Base-by-base conservation (phyloP, 1,140 invertebrate genomes). In the Tribolium madens region DNA sequence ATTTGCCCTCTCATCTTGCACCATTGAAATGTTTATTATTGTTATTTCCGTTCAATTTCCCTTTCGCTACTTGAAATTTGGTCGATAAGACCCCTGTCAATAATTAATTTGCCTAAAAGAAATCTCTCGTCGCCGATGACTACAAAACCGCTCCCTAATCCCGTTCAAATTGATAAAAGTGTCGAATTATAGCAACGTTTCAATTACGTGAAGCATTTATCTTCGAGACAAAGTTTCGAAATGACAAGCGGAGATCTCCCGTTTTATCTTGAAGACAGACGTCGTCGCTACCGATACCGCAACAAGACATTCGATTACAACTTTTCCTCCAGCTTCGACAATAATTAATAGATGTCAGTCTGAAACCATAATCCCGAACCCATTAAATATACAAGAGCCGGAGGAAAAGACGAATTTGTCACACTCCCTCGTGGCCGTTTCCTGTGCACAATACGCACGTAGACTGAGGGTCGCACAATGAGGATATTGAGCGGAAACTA, bases 401-500 rank as follows among this genome's bases (percentile, higher is more conserved):
- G 18, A 26, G 52, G 52, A 26, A 57, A 57, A 57, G 52, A 57
- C 15, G 18, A 57, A 57, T 57, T 57, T 21, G 15, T 57, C 52
- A 12, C 10, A 18, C 15, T 50, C 48, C 48, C 48, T 50, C 15
- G 48, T 50, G 48, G 48, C 48, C 48, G 15, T 17, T 50, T 50
- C 48, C 48, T 50, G 10, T 17, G n/a, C n/a, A 50, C 48, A 50
- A 50, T 50, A 17, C 48, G 48, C 48, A 50, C 48, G 48, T 50
- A 42, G 7, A 18, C 18, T 21, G 18, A 17, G 14, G 15, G 18
- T 18, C 13, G 21, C 68, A 71, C 68, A 71, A 71, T 71, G 47
- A 71, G 68, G 68, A 71, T 71, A 71, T 71, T 71, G 68, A 46
- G 36, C 36, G 68, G 68, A 71, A 71, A 71, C 68, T 71, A 71